Base-by-base conservation (phyloP, 2,113 vertebrate species). In the Leptosomus discolor region DNA sequence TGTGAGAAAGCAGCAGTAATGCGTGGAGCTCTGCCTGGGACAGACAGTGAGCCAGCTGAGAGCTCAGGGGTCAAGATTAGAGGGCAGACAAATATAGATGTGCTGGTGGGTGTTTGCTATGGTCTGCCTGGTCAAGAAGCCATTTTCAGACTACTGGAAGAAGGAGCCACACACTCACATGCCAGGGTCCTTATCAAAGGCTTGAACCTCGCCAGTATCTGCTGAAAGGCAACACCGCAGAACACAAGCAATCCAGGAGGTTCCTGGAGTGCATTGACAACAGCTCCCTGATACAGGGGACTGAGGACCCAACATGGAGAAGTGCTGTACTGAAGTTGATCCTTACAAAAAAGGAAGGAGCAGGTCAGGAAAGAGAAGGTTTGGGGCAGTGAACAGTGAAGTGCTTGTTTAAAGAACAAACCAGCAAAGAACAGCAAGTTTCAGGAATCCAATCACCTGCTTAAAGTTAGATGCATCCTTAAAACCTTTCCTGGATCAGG, bases 401-500 rank as follows among this genome's bases (percentile, higher is more conserved):
- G 34, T 36, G 37, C 34, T n/a, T 74, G 19, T 79, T 93, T 84
- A 84, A 90, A 87, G 39, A 32, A 60, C 53, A 91, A 41, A 73
- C 22, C 48, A 87, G 76, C 69, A 85, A 85, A 79, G 60, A 90
- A 16, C 69, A 79, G 51, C 48, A 50, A 79, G 65, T 34, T 92
- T 71, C 80, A 76, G 57, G 53, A 32, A 45, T 79, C 22, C 9
- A 4, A 51, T 69, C 80, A 94, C 89, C 86, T 94, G 54, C 57
- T 91, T 82, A 22, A 82, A 85, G 32, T 82, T 73, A 91, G 76
- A 50, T 83, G 24, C 5, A 8, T 7, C n/a, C 41, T 39, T 89
- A 92, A 94, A 95, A 95, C 65, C 92, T 81, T 94, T 94, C 53
- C 84, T 97, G 86, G 89, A 82, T 48, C 43, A 26, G 57, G 86